Evolutionary conservation across 2,113 vertebrate species (phyloP), one percentile per base, ranked within the genome.

Genomic region (Lagenorhynchus albirostris): DNA sequence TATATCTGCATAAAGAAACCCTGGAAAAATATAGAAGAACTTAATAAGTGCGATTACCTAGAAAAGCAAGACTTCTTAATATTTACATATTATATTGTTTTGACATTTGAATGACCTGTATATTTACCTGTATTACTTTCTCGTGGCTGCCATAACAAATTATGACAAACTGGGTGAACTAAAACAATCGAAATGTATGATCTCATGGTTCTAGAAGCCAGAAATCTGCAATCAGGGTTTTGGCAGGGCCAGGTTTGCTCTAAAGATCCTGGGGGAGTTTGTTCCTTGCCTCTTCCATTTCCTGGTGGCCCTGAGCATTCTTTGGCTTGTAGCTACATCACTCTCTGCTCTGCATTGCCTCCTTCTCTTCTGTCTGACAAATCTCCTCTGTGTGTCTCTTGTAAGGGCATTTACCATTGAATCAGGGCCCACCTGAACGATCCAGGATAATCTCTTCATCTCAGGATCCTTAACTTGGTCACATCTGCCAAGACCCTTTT

Each of bases 381-480:
- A 26, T 36, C 33, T 73, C 47, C 58, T 31, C 21, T 0, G 26
- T 21, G 18, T 50, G 15, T 87, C 70, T 92, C 62, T 74, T 33
- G 0, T 36, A 11, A 62, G 20, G 60, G 60, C 26, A 31, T 18
- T 58, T 41, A 33, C 5, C 68, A 36, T 20, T 10, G 50, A 79
- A 41, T 62, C 9, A 36, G 36, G 53, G n/a, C 12, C 73, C 41
- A 44, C 31, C 50, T 26, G 5, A 36, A 77, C n/a, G n/a, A 41
- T 47, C 33, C 14, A 47, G 25, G 6, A 26, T 50, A 38, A 68
- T 14, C 44, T 47, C 67, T n/a, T 63, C 50, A 20, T 80, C 77
- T 87, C 53, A 82, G 94, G 67, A 83, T 76, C 65, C 41, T 93
- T 74, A n/a, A 94, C 21, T 47, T 71, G 33, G 55, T 67, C 41